A percentile compares a stretch with the other conserved stretches of the same genome.
phyloP scores from a whole-genome alignment of 2,113 vertebrate genomes.

The Lophura nycthemera region DNA sequence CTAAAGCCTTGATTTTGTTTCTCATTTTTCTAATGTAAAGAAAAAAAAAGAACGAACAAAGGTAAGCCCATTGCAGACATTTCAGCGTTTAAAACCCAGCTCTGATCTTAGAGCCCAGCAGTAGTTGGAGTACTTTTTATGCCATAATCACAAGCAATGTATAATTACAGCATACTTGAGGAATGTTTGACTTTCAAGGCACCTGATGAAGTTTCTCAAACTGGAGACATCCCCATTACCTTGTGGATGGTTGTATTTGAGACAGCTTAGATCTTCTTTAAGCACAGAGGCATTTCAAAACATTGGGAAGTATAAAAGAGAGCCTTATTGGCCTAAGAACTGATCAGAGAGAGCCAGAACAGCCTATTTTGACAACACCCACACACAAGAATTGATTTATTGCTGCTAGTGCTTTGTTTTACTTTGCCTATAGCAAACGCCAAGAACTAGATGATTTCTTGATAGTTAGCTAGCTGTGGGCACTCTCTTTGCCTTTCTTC shows the following conservation, averaged over 20 bases:
- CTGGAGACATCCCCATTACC: neutral
- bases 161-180: neutral
- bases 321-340: neutral
- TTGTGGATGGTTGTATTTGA: neutral
- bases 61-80: neutral
- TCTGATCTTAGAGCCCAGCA: neutral
- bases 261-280: neutral
- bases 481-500: conserved; percentile 10
- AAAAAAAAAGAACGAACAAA: rapidly evolving
- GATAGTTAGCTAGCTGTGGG: conserved; percentile 6
- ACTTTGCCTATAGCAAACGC: conserved; percentile 18
- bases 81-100: neutral
- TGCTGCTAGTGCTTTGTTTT: conserved; percentile 44
- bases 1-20: neutral
- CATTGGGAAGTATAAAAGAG: neutral
- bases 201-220: neutral
- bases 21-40: neutral
- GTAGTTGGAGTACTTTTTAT: neutral
- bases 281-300: neutral
- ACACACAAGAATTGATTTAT: conserved; percentile 3
- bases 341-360: neutral
- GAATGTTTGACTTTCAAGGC: neutral
- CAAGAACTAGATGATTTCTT: conserved; percentile 26
- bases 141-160: neutral
- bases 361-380: conserved; percentile 33